Evolutionary conservation across 1,140 invertebrate species (phyloP).

Genomic region (Drosophila funebris): DNA sequence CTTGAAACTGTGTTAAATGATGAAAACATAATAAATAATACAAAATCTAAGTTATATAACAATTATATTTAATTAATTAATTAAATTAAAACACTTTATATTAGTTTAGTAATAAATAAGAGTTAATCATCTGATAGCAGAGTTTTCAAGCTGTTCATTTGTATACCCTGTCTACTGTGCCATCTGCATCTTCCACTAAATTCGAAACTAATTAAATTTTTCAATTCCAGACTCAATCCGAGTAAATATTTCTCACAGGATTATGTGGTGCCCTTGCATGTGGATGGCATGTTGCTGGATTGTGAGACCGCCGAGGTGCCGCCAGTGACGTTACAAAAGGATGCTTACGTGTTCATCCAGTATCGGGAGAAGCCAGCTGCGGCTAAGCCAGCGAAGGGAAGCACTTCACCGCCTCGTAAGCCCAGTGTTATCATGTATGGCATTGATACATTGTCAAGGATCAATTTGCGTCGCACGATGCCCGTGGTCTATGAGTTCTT

Average conservation of each 20-base stretch:
- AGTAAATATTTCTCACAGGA: slow-evolving; percentile 32
- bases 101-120: too few relatives aligned
- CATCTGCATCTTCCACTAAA: too few relatives aligned
- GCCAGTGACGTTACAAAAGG: slow-evolving; percentile 30
- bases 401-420: slow-evolving; percentile 2
- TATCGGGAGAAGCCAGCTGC: neutral
- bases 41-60: too few relatives aligned
- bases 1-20: too few relatives aligned
- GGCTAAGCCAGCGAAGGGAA: neutral
- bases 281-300: slow-evolving; percentile 50
- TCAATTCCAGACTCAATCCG: neutral
- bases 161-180: too few relatives aligned
- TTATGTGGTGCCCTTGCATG: slow-evolving; percentile 40
- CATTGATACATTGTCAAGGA: slow-evolving; percentile 58
- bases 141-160: too few relatives aligned
- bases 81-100: too few relatives aligned
- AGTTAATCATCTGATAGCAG: too few relatives aligned
- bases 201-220: neutral
- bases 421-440: slow-evolving; percentile 65
- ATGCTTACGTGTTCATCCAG: slow-evolving; percentile 52
- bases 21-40: too few relatives aligned
- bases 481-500: slow-evolving; percentile 53
- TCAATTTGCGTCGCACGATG: slow-evolving; percentile 81
- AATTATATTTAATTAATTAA: too few relatives aligned
- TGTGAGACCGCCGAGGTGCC: slow-evolving; percentile 12